These are phyloP conservation scores for Gymnosoma rotundatum DNA, from an alignment of 2,888 invertebrate species.

Conservation along the genomic window DNA sequence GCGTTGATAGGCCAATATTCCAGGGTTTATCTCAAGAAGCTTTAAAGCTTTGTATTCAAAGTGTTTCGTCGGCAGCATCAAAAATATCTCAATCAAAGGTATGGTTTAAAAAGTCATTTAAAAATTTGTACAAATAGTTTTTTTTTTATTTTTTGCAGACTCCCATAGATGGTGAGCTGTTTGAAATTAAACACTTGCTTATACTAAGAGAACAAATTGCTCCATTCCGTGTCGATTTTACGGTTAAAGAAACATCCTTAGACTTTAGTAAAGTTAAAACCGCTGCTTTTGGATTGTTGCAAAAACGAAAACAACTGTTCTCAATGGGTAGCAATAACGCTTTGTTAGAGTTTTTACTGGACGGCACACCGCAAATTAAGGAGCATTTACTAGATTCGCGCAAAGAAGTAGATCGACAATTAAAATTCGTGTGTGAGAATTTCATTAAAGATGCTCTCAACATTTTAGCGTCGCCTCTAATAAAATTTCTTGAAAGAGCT, in stretches of 20 bases:
- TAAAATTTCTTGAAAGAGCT: constrained; percentile 89
- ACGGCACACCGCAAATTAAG: constrained; percentile 96
- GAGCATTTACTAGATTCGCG: constrained; percentile 97
- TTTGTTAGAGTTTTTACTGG: constrained; percentile 93
- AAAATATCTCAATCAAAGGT: constrained; percentile 90
- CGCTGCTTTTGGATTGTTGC: constrained; percentile 89
- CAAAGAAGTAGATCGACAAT: constrained; percentile 96
- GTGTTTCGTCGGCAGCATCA: constrained; percentile 91
- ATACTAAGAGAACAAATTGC: constrained; percentile 99
- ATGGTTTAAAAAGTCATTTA: constrained; percentile 35
- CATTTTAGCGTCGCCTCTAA: constrained; percentile 88
- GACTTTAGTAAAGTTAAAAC: constrained; percentile 97
- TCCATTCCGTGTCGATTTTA: constrained; percentile 97
- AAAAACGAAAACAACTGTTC: constrained; percentile 93
- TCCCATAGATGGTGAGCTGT: constrained; percentile 96
- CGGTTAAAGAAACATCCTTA: constrained; percentile 94
- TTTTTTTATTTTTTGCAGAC: constrained; percentile 82
- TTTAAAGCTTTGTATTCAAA: constrained; percentile 94
- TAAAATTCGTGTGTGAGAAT: constrained; percentile 94
- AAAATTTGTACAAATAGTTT: not conserved
- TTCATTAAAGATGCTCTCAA: constrained; percentile 92
- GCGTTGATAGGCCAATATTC: constrained; percentile 96
- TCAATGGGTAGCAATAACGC: constrained; percentile 94
- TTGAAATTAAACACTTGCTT: constrained; percentile 98
- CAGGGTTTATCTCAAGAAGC: constrained; percentile 99